Base-by-base conservation (phyloP, 2,113 vertebrate genomes). In the Gymnarchus niloticus region DNA sequence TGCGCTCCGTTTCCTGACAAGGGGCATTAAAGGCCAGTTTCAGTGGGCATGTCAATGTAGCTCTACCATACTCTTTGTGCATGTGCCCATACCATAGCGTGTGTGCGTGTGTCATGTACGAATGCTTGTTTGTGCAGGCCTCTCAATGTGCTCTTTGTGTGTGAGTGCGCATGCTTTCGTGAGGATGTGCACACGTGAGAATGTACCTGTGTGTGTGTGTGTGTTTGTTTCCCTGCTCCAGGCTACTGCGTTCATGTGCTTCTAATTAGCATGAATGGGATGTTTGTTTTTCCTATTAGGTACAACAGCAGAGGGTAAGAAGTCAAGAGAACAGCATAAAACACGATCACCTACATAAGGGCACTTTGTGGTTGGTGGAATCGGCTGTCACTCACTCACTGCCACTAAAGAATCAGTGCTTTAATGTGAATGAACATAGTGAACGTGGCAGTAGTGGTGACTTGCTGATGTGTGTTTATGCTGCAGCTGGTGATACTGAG, bases 281-380 rank as follows among this genome's bases (percentile, higher is more conserved):
- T 81, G 80, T 81, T 81, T 81, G 80, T 81, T 81, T 54, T 81
- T 52, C 12, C 80, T 81, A 65, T 65, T 65, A 65, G n/a, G 19
- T 65, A 8, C 19, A 25, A 8, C 59, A 65, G 59, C 59, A 65
- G 59, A n/a, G 59, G 25, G 21, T 65, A n/a, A n/a, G 25, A 81
- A 48, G 54, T 48, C 49, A n/a, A 81, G 10, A 37, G 49, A 1
- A 12, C 28, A 54, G 46, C 49, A 52, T 51, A 49, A 33, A 52
- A 6, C 76, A 44, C 33, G 6, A 41, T 41, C 8, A n/a, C 59
- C 59, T 8, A 17, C 3, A 65, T n/a, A 14, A 6, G 52, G 52
- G 6, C 52, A 54, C 52, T 14, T 54, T 7, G n/a, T n/a, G n/a
- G n/a, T n/a, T n/a, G n/a, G n/a, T n/a, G n/a, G n/a, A n/a, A n/a